These are phyloP conservation scores for Rhinolophus sinicus DNA, from an alignment of 2,113 vertebrate genomes.

Conservation along the genomic window DNA sequence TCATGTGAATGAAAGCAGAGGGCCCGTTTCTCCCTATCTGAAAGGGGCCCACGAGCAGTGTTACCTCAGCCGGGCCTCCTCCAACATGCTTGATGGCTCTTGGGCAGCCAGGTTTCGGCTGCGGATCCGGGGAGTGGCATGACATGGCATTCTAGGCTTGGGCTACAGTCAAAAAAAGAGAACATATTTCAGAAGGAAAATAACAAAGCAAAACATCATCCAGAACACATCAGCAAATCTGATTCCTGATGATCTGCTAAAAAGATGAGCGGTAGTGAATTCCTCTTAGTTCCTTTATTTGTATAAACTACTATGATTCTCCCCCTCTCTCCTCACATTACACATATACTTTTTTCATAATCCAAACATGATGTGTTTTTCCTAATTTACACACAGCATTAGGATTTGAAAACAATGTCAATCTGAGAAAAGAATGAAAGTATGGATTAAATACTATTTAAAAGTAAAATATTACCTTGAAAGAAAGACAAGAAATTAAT, in stretches of 20 bases:
- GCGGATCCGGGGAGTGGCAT: slow-evolving; percentile 92
- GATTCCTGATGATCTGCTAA: not conserved
- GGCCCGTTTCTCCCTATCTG: not conserved
- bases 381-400: not conserved
- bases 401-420: not conserved
- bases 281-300: not conserved
- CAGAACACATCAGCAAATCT: not conserved
- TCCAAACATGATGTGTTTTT: not conserved
- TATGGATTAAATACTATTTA: slow-evolving; percentile 20
- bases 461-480: not conserved
- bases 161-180: slow-evolving; percentile 76
- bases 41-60: rapidly evolving
- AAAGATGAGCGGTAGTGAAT: not conserved
- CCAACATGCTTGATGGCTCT: slow-evolving; percentile 88
- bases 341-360: not conserved
- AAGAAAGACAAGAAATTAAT: slow-evolving; percentile 40
- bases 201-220: not conserved
- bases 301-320: not conserved
- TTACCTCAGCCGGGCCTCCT: slow-evolving; percentile 94
- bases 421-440: not conserved
- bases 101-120: slow-evolving; percentile 85
- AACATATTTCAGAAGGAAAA: slow-evolving; percentile 17
- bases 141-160: slow-evolving; percentile 79
- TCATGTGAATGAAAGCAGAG: not conserved
- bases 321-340: not conserved